Evolutionary conservation across 2,797 vertebrate genomes (phyloP), one percentile per base, ranked within the genome.

Genomic region (Phaenicophaeus curvirostris): DNA sequence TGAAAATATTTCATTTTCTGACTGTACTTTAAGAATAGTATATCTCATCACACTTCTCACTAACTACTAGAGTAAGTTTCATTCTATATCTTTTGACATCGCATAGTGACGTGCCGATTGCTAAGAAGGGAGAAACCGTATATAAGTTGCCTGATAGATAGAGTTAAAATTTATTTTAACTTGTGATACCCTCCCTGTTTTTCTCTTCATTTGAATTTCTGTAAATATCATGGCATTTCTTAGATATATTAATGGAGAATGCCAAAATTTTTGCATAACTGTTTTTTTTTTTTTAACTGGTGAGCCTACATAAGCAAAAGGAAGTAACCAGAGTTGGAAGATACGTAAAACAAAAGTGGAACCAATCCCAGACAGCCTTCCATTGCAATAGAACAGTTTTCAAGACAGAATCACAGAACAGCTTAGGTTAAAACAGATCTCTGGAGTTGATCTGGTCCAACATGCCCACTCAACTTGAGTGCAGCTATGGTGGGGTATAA

Each of bases 321-420:
- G 23, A 20, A 20, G 4, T 8, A 35, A 44, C 3, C 23, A 39
- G 19, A 4, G 4, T 30, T 58, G 17, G 23, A 57, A 73, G 4
- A 30, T 5, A 25, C 0, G 1, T 37, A 7, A 33, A 57, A 72
- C 7, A 72, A 48, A 69, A 71, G 0, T 11, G 27, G 44, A 87
- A 39, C 2, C 5, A 39, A 6, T 39, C 15, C 62, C 30, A 50
- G 18, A 37, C 55, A 76, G 48, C 5, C 9, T 68, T 5, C 41
- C 3, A 54, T 17, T n/a, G 5, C 28, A 54, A 19, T 9, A 53
- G 41, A 92, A 67, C 44, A 46, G 21, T 69, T 80, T 87, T 46
- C 42, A 73, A 67, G 25, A 31, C 23, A 77, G 35, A 62, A 25
- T 62, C 37, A 72, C n/a, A 35, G 20, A 21, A 31, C 5, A 6